Base-by-base conservation (phyloP, 2,797 vertebrate genomes). In the Clamator glandarius region DNA sequence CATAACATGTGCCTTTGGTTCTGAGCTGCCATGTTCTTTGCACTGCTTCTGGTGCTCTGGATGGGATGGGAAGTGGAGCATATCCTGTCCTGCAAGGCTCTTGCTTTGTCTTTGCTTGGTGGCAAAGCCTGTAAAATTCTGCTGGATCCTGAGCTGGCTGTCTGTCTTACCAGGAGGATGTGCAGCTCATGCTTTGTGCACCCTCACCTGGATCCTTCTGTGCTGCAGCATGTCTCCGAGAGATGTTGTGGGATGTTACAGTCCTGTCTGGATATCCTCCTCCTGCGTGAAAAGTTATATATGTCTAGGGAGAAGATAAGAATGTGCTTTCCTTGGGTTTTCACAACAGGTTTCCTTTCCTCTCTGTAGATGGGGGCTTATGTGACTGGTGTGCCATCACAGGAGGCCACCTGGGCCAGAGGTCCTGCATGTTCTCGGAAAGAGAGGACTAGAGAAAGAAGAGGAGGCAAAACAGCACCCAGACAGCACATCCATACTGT, bases 121-220 rank as follows among this genome's bases (percentile, higher is more conserved):
- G 12, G 8, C 75, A 81, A 92, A 78, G 21, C 15, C 41, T 5
- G 0, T n/a, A 59, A 23, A 59, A n/a, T 9, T 4, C 28, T 61
- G 23, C 84, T 14, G 58, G 33, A 79, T 39, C 31, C 29, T 0
- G 1, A 33, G 26, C 31, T 66, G 15, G 15, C 57, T 31, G 33
- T 19, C 16, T 0, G 0, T 63, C 25, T 67, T 16, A 12, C 42
- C 15, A 4, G 4, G 12, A 17, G 21, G 24, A 41, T 9, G 12
- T 18, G 6, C 46, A 55, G 12, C 31, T 19, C n/a, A 7, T 52
- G 50, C 48, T 63, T 36, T 35, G 9, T 55, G 52, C n/a, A n/a
- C n/a, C n/a, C n/a, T n/a, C 33, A 41, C 13, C 19, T 2, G 11
- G 26, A 77, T 13, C 52, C 8, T 15, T 64, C 36, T 35, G 25